These are phyloP conservation scores for Globodera ellingtonae DNA, from an alignment of 1,140 invertebrate species.

Conservation along the genomic window DNA sequence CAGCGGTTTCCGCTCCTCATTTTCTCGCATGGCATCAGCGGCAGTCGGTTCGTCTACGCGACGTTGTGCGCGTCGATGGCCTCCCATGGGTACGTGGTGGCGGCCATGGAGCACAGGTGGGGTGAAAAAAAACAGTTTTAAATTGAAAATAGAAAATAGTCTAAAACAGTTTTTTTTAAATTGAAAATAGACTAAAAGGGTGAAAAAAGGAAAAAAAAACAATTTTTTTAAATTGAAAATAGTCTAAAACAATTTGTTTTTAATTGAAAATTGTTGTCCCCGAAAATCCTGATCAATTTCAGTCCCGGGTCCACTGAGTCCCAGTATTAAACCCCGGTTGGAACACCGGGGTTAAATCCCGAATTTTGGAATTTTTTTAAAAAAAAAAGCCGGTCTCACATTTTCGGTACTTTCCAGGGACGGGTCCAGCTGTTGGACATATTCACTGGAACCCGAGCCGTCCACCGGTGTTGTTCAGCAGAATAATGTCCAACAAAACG, in stretches of 20 bases:
- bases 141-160: background rate
- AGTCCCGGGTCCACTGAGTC: too few relatives aligned
- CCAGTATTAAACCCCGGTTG: too few relatives aligned
- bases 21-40: slow-evolving; percentile 75
- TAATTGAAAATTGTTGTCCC: background rate
- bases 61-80: slow-evolving; percentile 72
- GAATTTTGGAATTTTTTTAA: too few relatives aligned
- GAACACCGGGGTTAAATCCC: too few relatives aligned
- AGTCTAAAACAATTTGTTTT: too few relatives aligned
- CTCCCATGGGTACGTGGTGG: slow-evolving; percentile 74
- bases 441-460: slow-evolving; percentile 48
- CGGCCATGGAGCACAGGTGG: slow-evolving; percentile 72
- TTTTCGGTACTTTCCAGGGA: slow-evolving; percentile 41
- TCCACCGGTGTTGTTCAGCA: too few relatives aligned
- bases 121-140: too few relatives aligned
- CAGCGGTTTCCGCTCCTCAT: slow-evolving; percentile 71
- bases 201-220: too few relatives aligned
- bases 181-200: background rate
- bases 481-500: background rate
- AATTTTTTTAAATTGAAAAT: too few relatives aligned
- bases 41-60: slow-evolving; percentile 72
- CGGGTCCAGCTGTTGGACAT: slow-evolving; percentile 57
- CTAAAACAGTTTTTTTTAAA: too few relatives aligned
- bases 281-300: too few relatives aligned
- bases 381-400: too few relatives aligned